Conservation (phyloP, 2,113 vertebrate genomes). For the Mirounga angustirostris region DNA sequence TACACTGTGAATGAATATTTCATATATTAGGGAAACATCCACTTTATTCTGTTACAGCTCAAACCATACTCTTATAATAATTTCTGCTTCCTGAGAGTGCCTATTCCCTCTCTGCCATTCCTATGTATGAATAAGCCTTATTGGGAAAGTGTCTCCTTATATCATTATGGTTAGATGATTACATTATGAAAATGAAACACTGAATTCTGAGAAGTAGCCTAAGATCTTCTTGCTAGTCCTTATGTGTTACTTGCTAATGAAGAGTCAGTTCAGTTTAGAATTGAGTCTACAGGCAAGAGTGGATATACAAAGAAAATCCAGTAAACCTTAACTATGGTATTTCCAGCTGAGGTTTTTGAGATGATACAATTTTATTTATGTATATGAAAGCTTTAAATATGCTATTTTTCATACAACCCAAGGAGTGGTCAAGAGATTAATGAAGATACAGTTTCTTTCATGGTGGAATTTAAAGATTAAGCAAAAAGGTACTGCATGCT, state of each 20-base stretch:
- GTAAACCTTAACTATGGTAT: not conserved
- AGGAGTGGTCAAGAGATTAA: not conserved
- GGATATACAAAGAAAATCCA: not conserved
- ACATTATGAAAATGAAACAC: not conserved
- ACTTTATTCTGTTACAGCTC: not conserved
- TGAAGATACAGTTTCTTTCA: not conserved
- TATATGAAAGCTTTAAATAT: not conserved
- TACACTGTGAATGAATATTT: not conserved
- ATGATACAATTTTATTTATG: not conserved
- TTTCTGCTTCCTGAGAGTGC: not conserved
- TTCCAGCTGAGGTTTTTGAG: not conserved
- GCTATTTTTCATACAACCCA: not conserved
- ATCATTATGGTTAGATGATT: not conserved
- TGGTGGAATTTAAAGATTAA: not conserved
- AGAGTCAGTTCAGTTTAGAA: not conserved
- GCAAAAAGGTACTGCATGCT: not conserved
- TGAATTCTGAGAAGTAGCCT: constrained; percentile 2
- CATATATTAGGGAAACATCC: not conserved
- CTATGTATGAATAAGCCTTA: not conserved
- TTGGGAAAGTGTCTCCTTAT: not conserved
- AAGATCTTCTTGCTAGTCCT: not conserved
- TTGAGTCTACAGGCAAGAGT: not conserved
- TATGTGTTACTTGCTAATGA: not conserved
- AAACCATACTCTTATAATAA: not conserved
- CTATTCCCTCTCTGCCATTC: not conserved